A percentile compares a stretch with the other conserved stretches of the same genome.
Evolutionary conservation across 2,113 vertebrate species (phyloP).

Genomic region (Cyanoderma ruficeps): DNA sequence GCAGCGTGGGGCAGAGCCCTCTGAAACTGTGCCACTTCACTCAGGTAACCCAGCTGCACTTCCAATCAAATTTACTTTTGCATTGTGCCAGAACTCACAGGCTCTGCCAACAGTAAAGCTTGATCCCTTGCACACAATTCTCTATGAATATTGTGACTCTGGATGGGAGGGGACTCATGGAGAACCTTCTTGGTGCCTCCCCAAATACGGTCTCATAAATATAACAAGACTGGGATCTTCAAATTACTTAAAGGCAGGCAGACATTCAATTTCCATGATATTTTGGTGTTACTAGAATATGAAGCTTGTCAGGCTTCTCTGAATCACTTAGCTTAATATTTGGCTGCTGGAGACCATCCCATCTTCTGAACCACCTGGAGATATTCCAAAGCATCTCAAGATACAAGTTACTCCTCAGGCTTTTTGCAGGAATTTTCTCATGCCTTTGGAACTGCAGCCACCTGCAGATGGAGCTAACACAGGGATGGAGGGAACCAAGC

Average conservation of each 20-base stretch:
- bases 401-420: background rate
- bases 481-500: background rate
- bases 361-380: background rate
- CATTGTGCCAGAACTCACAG: background rate
- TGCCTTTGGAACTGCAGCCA: background rate
- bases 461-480: background rate
- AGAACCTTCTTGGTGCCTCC: background rate
- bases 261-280: background rate
- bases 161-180: background rate
- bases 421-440: background rate
- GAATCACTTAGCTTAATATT: background rate
- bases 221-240: background rate
- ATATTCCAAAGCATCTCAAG: background rate
- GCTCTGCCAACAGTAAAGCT: background rate
- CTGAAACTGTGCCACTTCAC: accelerated
- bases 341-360: background rate
- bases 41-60: background rate
- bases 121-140: background rate
- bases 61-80: background rate
- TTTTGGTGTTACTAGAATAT: background rate
- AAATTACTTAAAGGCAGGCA: background rate
- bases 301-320: background rate
- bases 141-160: background rate
- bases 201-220: background rate
- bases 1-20: background rate